Base-by-base conservation (phyloP, 1,140 invertebrate genomes). In the Chelonus insularis region DNA sequence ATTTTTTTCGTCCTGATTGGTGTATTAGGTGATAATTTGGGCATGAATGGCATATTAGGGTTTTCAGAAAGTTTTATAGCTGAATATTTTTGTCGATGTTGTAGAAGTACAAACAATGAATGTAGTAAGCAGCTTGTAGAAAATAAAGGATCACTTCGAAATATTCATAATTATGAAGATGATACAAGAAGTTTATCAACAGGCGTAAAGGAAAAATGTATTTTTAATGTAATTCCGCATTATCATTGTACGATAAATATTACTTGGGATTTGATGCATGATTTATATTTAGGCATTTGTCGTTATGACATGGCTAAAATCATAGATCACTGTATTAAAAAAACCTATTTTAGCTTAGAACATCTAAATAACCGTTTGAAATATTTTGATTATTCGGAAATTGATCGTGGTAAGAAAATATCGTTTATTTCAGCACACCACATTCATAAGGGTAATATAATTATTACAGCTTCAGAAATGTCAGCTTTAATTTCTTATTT, bases 281-380 rank as follows among this genome's bases (percentile, higher is more conserved):
- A 43, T 43, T 16, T 43, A 16, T 43, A 16, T 43, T 16, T 43
- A 7, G 39, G 39, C 7, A 18, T 43, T 16, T 43, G 39, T 43
- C 39, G 39, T 5, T 43, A 43, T 18, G 14, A 43, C 14, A 43
- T 43, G n/a, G 39, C 39, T 16, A 43, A 18, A 18, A 43, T 43
- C 5, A 43, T 43, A 5, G 7, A 43, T 14, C 8, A 18, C 14
- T 43, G 3, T 14, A 43, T 43, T 20, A 16, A 43, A 4, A 1
- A 43, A 16, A n/a, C 47, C 21, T 66, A 54, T 60, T 58, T 69
- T 47, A 45, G 29, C 9, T 54, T 64, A 16, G 14, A 43, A 7
- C n/a, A 43, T 5, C 5, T 43, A 8, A 43, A 43, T 43, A 14
- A 16, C 3, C n/a, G 39, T 50, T 25, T 48, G 20, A 9, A 21